Conservation (phyloP, 2,113 vertebrate genomes). For the Lophochroa leadbeateri region DNA sequence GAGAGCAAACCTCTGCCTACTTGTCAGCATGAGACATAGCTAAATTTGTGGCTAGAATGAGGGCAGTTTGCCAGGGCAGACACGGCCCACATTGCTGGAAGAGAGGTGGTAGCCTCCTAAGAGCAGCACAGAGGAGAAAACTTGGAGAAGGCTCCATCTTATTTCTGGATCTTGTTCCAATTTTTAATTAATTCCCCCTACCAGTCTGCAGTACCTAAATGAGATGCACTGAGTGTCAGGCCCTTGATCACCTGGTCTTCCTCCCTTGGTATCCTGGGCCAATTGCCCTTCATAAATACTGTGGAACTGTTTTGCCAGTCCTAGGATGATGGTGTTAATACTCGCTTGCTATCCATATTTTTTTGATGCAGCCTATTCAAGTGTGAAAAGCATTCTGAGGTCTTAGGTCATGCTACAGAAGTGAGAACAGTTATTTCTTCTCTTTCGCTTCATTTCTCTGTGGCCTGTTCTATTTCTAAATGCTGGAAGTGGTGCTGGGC, state of each 20-base stretch:
- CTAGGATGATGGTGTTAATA: neutral
- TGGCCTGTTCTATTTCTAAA: neutral
- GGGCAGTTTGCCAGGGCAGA: neutral
- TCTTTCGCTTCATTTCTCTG: neutral
- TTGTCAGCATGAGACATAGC: neutral
- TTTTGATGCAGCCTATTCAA: neutral
- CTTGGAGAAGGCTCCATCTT: neutral
- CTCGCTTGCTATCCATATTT: neutral
- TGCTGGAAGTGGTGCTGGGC: neutral
- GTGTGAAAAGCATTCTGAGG: slow-evolving; percentile 12
- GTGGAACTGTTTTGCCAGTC: neutral
- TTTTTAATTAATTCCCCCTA: neutral
- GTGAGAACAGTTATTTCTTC: slow-evolving; percentile 29
- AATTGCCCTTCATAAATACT: neutral
- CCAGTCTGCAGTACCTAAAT: neutral
- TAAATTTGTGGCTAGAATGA: neutral
- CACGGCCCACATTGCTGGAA: neutral
- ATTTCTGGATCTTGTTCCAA: neutral
- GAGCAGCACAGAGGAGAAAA: neutral
- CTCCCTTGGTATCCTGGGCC: neutral
- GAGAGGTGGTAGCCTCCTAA: neutral
- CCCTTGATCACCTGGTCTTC: neutral
- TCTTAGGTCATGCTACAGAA: slow-evolving; percentile 12
- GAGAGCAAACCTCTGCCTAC: neutral
- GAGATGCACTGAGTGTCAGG: neutral